These are phyloP conservation scores for Dryocosmus kuriphilus DNA, from an alignment of 2,888 invertebrate species.

Conservation along the genomic window DNA sequence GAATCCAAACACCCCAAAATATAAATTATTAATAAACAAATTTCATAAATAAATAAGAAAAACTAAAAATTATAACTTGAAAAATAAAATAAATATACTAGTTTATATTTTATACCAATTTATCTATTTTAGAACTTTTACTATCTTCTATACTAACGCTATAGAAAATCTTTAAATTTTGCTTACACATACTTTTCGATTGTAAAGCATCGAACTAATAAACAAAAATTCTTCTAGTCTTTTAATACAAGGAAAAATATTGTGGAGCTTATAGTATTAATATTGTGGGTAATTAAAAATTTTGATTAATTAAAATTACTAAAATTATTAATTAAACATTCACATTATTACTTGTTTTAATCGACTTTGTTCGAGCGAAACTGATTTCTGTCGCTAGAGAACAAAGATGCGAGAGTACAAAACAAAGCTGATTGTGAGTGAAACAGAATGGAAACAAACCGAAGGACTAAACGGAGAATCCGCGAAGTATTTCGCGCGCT, in stretches of 20 bases:
- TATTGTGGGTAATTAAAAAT: too few relatives aligned
- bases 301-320: too few relatives aligned
- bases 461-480: slow-evolving; percentile 43
- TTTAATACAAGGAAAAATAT: too few relatives aligned
- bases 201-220: too few relatives aligned
- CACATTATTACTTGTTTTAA: neutral
- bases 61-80: too few relatives aligned
- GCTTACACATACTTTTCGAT: too few relatives aligned
- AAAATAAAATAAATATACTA: neutral
- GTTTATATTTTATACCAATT: neutral
- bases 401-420: slow-evolving; percentile 1
- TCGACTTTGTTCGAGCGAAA: neutral
- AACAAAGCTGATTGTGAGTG: slow-evolving; percentile 14
- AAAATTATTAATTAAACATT: too few relatives aligned
- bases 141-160: too few relatives aligned
- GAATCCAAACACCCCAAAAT: neutral
- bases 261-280: too few relatives aligned
- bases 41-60: neutral
- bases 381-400: neutral
- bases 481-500: slow-evolving; percentile 62
- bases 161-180: too few relatives aligned
- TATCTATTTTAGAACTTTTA: too few relatives aligned
- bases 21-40: neutral
- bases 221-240: too few relatives aligned
- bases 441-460: slow-evolving; percentile 28